Evolutionary conservation across 2,888 invertebrate genomes (phyloP), one percentile per base, ranked within the genome.

Genomic region (Lasioglossum malachurum): DNA sequence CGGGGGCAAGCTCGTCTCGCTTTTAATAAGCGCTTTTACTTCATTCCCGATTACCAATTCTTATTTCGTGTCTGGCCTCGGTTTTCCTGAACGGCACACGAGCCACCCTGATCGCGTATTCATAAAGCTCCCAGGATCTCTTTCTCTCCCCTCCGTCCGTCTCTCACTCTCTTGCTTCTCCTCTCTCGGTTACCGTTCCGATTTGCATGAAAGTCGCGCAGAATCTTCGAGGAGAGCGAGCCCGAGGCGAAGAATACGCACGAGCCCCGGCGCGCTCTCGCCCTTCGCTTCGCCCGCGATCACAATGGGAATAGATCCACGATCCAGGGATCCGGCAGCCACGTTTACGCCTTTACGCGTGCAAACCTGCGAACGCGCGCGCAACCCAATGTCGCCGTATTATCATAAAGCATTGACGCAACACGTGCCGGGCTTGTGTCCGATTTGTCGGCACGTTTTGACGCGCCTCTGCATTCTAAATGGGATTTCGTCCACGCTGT

Each of bases 381-480:
- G 88, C 41, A n/a, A 71, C 71, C 71, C 71, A 41, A 41, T 71
- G 71, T 71, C 90, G 84, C 92, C 92, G 91, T 92, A 93, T 93
- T 93, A 93, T 93, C 93, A 92, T 93, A 93, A 93, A 91, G 93
- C 92, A 92, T 93, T 92, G 93, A 93, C 91, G 90, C 87, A 75
- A 85, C 90, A 88, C 90, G 90, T 90, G 90, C 83, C 87, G n/a
- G 75, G 74, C 86, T 73, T 88, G 80, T 75, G 85, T 73, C 85
- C 83, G 88, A 90, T 88, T 87, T 78, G 75, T 67, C 83, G 83
- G 76, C 82, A 77, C 84, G 78, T 87, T 82, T 79, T 71, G 57
- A 64, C 76, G 80, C 60, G 75, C 64, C 67, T 75, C 31, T 72
- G 41, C 77, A 35, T 31, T 38, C 44, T 44, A 53, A 27, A 78